Conservation (phyloP, 2,888 invertebrate species). For the Lasioglossum calceatum region DNA sequence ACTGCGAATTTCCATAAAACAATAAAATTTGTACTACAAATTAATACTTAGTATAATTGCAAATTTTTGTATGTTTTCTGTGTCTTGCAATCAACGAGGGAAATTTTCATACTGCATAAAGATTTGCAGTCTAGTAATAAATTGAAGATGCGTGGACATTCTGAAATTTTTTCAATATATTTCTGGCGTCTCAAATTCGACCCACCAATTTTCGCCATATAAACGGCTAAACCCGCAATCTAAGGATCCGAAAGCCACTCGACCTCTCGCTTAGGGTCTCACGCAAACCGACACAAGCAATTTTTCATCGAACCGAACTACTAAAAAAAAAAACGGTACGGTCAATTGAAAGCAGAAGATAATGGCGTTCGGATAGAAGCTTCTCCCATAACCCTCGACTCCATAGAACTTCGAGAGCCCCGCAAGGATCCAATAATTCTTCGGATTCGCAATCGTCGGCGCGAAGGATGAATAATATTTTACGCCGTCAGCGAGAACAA, state of each 20-base stretch:
- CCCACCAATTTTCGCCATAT: neutral
- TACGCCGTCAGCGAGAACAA: neutral
- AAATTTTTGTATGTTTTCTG: too few relatives aligned
- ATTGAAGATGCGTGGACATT: neutral
- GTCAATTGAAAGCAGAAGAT: neutral
- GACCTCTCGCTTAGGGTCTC: neutral
- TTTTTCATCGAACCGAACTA: neutral
- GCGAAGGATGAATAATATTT: slow-evolving; percentile 5
- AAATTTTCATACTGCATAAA: too few relatives aligned
- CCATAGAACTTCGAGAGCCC: neutral
- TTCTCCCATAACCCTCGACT: neutral
- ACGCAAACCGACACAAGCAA: neutral
- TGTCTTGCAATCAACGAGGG: too few relatives aligned
- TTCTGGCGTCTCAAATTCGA: neutral
- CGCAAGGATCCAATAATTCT: neutral
- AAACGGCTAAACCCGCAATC: neutral
- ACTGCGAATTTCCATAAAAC: too few relatives aligned
- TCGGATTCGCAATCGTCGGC: neutral
- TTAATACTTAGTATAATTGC: too few relatives aligned
- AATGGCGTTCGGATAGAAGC: neutral
- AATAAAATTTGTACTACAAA: too few relatives aligned
- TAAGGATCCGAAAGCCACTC: neutral
- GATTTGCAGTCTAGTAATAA: neutral
- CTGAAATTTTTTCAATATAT: neutral
- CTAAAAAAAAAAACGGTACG: neutral